Conservation (phyloP, 2,888 invertebrate genomes). For the Plagiodera versicolora region DNA sequence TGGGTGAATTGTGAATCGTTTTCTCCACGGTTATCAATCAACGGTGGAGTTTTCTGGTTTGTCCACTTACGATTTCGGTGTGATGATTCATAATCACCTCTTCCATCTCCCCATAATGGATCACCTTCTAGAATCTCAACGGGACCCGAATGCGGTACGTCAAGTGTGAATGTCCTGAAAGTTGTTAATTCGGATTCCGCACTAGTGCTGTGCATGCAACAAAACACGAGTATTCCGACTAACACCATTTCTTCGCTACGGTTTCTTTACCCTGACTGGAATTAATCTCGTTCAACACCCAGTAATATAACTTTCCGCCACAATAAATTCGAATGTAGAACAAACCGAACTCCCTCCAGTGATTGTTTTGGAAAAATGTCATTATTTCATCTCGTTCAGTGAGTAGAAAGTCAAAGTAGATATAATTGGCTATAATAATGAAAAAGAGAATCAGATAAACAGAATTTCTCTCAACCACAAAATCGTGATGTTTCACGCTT, state of each 20-base stretch:
- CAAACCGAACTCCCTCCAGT: constrained; percentile 37
- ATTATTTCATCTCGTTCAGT: constrained; percentile 33
- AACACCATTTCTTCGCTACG: constrained; percentile 37
- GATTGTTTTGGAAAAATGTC: constrained; percentile 35
- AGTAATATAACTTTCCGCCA: constrained; percentile 45
- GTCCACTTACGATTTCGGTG: constrained; percentile 15
- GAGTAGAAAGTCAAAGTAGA: constrained; percentile 21
- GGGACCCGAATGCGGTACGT: constrained; percentile 60
- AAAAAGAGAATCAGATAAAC: constrained; percentile 17
- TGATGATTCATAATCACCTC: constrained; percentile 12
- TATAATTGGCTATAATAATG: constrained; percentile 23
- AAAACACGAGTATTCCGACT: constrained; percentile 25
- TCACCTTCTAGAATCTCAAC: constrained; percentile 63
- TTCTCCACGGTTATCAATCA: constrained; percentile 44
- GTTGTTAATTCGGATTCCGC: constrained; percentile 31
- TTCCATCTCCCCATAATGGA: constrained; percentile 36
- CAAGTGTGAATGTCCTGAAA: constrained; percentile 59
- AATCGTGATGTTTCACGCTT: constrained; percentile 28
- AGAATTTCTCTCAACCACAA: constrained; percentile 26
- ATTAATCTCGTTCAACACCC: constrained; percentile 33
- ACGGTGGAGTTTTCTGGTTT: constrained; percentile 37
- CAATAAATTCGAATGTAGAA: constrained; percentile 48
- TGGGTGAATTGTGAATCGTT: constrained; percentile 36
- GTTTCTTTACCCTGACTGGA: constrained; percentile 42
- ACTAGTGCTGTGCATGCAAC: constrained; percentile 11